Evolutionary conservation across 2,888 invertebrate species (phyloP).

Genomic region (Autographa gamma): DNA sequence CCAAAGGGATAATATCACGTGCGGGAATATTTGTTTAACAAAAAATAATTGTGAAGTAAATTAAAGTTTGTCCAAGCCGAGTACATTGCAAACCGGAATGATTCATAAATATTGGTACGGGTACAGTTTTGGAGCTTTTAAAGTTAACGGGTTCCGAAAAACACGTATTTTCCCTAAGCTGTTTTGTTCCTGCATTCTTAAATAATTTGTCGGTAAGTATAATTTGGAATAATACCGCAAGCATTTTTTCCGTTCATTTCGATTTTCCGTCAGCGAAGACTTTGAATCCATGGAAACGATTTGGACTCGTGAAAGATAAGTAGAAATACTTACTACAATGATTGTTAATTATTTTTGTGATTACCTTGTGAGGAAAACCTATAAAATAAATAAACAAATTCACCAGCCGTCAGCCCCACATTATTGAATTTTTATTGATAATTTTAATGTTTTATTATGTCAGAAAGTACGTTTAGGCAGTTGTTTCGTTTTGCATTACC

Average conservation of each 20-base stretch:
- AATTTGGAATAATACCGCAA: conserved; percentile 9
- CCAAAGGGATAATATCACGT: neutral
- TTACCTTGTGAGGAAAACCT: neutral
- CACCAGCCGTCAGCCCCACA: neutral
- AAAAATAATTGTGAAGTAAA: conserved; percentile 6
- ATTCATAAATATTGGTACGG: conserved; percentile 43
- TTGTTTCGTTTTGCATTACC: neutral
- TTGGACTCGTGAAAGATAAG: neutral
- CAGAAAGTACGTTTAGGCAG: neutral
- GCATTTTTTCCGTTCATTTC: conserved; percentile 1
- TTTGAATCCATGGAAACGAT: conserved; percentile 25
- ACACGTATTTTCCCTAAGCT: conserved; percentile 38
- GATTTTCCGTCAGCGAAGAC: conserved; percentile 16
- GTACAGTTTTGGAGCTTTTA: conserved; percentile 49
- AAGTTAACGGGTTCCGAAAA: conserved; percentile 53
- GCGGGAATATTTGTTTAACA: neutral
- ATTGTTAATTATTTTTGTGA: neutral
- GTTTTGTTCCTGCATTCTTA: conserved; percentile 17
- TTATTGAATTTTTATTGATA: too few relatives aligned
- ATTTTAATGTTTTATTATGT: neutral
- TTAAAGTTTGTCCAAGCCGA: conserved; percentile 22
- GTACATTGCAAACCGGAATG: conserved; percentile 47
- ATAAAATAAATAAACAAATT: neutral
- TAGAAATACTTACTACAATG: neutral
- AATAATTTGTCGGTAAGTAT: conserved; percentile 11